Conservation (phyloP, 2,888 invertebrate species). For the Calameuta idolon region DNA sequence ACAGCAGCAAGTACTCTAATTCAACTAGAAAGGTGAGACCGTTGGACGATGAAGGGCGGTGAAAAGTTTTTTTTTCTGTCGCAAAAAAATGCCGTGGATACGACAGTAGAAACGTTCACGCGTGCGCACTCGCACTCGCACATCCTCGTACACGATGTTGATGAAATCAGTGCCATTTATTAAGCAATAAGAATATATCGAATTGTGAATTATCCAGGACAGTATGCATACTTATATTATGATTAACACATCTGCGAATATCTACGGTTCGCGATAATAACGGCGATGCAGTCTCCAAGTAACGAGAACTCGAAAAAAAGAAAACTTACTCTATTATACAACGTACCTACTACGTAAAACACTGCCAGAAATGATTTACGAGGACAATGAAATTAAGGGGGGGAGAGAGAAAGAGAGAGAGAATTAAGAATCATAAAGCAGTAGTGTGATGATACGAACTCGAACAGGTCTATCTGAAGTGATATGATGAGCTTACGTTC, state of each 20-base stretch:
- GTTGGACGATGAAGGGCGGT: neutral
- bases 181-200: conserved; percentile 58
- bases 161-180: conserved; percentile 63
- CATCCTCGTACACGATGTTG: neutral
- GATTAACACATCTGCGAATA: neutral
- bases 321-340: conserved; percentile 32
- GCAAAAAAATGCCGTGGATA: neutral
- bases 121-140: neutral
- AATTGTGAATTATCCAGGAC: conserved; percentile 35
- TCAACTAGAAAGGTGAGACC: neutral
- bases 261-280: neutral
- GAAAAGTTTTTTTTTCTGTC: neutral
- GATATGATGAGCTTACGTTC: neutral
- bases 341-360: conserved; percentile 46
- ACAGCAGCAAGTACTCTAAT: neutral
- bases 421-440: neutral
- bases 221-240: conserved; percentile 28
- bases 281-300: conserved; percentile 33
- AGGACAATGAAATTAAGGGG: conserved; percentile 14
- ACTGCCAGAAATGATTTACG: conserved; percentile 47
- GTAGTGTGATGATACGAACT: neutral
- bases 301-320: conserved; percentile 39
- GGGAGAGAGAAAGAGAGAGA: neutral
- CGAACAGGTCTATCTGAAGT: neutral
- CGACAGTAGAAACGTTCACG: neutral